Conservation (phyloP, 2,113 vertebrate genomes). For the Caretta caretta region DNA sequence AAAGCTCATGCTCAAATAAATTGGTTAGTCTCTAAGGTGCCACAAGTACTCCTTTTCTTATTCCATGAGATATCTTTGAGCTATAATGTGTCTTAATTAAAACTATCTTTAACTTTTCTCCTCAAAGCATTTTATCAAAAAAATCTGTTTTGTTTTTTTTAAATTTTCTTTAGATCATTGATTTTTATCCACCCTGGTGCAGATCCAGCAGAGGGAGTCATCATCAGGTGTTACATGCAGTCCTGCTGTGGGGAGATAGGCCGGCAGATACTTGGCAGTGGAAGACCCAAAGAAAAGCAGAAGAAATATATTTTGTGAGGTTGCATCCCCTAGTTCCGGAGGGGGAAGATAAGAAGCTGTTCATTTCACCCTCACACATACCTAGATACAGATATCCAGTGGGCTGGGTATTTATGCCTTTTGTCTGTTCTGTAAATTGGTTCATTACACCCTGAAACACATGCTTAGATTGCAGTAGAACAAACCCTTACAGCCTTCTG, state of each 20-base stretch:
- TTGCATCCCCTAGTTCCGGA: neutral
- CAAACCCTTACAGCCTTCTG: neutral
- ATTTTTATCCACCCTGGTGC: neutral
- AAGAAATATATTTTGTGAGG: fast-evolving
- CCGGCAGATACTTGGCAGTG: neutral
- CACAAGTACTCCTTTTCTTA: no score
- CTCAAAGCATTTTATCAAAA: no score
- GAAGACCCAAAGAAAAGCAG: neutral
- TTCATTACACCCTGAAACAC: fast-evolving
- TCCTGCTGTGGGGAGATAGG: neutral
- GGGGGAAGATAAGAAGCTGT: neutral
- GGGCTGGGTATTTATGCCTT: neutral
- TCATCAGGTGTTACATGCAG: neutral
- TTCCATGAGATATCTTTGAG: no score
- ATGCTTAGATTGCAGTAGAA: fast-evolving
- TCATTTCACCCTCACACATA: fast-evolving
- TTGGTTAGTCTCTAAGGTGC: no score
- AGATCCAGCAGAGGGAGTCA: neutral
- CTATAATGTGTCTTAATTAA: no score
- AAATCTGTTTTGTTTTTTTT: no score
- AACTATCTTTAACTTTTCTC: no score
- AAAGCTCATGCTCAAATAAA: no score
- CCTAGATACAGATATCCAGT: fast-evolving
- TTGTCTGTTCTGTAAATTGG: fast-evolving
- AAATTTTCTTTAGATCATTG: no score